Evolutionary conservation across 2,888 invertebrate genomes (phyloP).

Genomic region (Anticlea derivata): DNA sequence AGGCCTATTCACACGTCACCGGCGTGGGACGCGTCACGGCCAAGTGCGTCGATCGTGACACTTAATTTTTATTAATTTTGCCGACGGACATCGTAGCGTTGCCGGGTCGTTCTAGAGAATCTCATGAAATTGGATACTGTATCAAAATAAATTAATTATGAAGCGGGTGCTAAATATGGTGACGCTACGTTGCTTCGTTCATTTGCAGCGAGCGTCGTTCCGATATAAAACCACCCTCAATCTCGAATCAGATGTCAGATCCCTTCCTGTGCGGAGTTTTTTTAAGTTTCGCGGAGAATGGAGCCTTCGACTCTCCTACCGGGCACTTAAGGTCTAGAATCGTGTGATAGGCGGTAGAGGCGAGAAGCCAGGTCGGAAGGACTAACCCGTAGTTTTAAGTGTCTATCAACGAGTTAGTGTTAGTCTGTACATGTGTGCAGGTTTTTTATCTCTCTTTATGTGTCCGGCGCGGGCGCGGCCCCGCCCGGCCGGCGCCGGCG

Average conservation of each 20-base stretch:
- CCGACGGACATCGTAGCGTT: constrained; percentile 1
- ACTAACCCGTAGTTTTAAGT: constrained; percentile 60
- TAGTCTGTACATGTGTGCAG: constrained; percentile 48
- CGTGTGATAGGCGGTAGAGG: constrained; percentile 46
- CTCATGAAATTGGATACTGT: constrained; percentile 1
- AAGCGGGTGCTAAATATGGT: neutral
- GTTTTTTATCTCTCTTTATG: constrained; percentile 29
- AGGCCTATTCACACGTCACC: constrained; percentile 44
- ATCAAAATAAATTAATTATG: constrained; percentile 1
- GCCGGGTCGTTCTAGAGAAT: constrained; percentile 2
- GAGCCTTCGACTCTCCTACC: constrained; percentile 52
- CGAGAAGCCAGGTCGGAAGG: constrained; percentile 46
- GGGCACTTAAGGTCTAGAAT: constrained; percentile 51
- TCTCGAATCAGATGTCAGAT: constrained; percentile 43
- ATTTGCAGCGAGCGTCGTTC: constrained; percentile 36
- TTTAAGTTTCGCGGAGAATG: constrained; percentile 37
- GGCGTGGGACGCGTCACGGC: constrained; percentile 2
- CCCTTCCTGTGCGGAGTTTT: constrained; percentile 47
- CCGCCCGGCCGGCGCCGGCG: neutral
- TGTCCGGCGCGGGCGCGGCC: neutral
- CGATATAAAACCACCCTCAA: constrained; percentile 31
- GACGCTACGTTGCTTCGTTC: constrained; percentile 19
- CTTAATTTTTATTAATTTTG: constrained; percentile 5
- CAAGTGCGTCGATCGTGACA: constrained; percentile 7
- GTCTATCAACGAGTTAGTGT: constrained; percentile 80